phyloP scores from a whole-genome alignment of 2,113 vertebrate genomes.

The Propithecus coquereli region DNA sequence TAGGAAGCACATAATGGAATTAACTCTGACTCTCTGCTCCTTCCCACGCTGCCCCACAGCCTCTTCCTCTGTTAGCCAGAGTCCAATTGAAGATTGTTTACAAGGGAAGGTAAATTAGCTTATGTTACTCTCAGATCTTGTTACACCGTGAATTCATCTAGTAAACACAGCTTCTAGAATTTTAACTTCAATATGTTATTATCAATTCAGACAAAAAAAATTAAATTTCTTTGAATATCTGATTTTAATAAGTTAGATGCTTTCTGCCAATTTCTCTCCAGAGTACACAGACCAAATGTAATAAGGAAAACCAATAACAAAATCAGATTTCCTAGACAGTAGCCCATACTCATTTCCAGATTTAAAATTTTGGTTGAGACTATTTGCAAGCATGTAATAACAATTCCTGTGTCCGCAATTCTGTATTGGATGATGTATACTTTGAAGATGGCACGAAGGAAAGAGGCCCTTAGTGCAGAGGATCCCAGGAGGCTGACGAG shows the following conservation, averaged over 20 bases:
- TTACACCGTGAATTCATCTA: background rate
- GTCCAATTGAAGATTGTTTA: background rate
- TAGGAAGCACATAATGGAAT: background rate
- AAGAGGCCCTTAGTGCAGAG: background rate
- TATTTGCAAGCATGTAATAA: background rate
- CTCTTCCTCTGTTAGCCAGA: background rate
- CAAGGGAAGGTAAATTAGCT: background rate
- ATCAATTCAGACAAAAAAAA: background rate
- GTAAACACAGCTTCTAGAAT: background rate
- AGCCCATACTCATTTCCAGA: background rate
- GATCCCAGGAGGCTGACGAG: background rate
- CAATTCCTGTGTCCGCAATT: background rate
- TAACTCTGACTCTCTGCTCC: background rate
- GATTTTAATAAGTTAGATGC: background rate
- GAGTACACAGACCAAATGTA: background rate
- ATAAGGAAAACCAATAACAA: constrained; percentile 24
- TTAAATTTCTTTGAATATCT: constrained; percentile 42
- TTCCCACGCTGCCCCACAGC: background rate
- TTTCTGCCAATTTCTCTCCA: constrained; percentile 13
- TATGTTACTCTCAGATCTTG: background rate
- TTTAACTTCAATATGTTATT: background rate
- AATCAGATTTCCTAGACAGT: background rate
- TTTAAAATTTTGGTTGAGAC: background rate
- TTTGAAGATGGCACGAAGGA: background rate
- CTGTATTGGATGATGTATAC: background rate